phyloP scores from a whole-genome alignment of 1,140 invertebrate species.

The Apis cerana region DNA sequence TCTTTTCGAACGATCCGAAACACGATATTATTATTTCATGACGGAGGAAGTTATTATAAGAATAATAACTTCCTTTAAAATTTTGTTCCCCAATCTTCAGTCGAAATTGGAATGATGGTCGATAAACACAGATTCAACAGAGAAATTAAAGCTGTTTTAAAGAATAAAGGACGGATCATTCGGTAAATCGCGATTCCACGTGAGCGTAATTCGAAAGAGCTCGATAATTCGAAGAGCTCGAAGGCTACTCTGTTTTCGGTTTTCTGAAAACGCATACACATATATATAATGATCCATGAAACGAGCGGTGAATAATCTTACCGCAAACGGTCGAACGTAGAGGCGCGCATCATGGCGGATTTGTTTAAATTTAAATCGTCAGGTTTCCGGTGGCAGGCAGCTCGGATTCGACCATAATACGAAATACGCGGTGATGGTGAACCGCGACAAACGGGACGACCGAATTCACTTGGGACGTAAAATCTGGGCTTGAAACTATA shows the following conservation, averaged over 20 bases:
- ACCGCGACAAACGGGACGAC: slow-evolving; percentile 16
- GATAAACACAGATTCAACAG: too few species aligned
- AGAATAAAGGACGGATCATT: too few species aligned
- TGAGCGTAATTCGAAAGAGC: background rate
- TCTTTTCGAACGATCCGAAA: too few species aligned
- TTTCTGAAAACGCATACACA: slow-evolving; percentile 20
- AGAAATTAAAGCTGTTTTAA: too few species aligned
- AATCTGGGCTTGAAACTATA: slow-evolving; percentile 35
- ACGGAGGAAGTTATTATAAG: too few species aligned
- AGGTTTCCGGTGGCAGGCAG: slow-evolving; percentile 20
- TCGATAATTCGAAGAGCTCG: background rate
- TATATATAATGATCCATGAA: slow-evolving; percentile 41
- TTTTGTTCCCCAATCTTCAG: too few species aligned
- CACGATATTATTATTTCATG: too few species aligned
- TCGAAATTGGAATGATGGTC: too few species aligned
- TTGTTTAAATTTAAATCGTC: slow-evolving; percentile 50
- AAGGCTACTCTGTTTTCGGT: slow-evolving; percentile 11
- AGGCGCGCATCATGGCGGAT: background rate
- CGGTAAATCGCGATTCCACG: too few species aligned
- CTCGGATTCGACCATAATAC: slow-evolving; percentile 23
- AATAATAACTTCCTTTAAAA: too few species aligned
- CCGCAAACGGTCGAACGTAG: slow-evolving; percentile 18
- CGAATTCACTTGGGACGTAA: slow-evolving; percentile 5
- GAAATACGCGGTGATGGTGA: slow-evolving; percentile 30
- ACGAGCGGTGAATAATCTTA: slow-evolving; percentile 37